phyloP scores from a whole-genome alignment of 2,888 invertebrate genomes.

The Scaptomyza reducta region DNA sequence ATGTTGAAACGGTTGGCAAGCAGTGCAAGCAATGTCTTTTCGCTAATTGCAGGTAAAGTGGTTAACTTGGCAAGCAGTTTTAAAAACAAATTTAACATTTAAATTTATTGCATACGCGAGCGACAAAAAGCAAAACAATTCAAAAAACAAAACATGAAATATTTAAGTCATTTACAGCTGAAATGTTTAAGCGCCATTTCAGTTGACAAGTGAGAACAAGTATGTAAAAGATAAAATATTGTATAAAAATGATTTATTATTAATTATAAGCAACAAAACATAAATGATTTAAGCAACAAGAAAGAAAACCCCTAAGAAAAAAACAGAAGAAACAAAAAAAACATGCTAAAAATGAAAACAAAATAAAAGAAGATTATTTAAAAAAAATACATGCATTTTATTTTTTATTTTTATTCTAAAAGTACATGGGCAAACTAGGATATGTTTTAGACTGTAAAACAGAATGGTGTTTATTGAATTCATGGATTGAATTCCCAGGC shows the following conservation, averaged over 20 bases:
- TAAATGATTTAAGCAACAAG: slow-evolving; percentile 66
- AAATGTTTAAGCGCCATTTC: slow-evolving; percentile 56
- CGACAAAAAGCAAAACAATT: slow-evolving; percentile 36
- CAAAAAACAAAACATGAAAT: slow-evolving; percentile 36
- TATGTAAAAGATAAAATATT: slow-evolving; percentile 72
- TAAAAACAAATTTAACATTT: slow-evolving; percentile 67
- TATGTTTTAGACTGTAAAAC: too few species aligned
- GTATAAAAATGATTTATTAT: slow-evolving; percentile 80
- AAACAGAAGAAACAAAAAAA: slow-evolving; percentile 37
- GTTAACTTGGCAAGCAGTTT: slow-evolving; percentile 73
- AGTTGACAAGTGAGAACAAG: slow-evolving; percentile 62
- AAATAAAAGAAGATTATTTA: slow-evolving; percentile 76
- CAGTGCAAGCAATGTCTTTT: slow-evolving; percentile 70
- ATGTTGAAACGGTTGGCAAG: slow-evolving; percentile 40
- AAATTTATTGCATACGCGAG: slow-evolving; percentile 56
- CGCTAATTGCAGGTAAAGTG: slow-evolving; percentile 69
- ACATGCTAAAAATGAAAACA: slow-evolving; percentile 68
- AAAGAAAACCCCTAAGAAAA: slow-evolving; percentile 58
- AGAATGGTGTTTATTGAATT: too few species aligned
- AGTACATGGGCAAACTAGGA: too few species aligned
- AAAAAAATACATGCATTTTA: slow-evolving; percentile 35
- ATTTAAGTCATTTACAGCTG: slow-evolving; percentile 67
- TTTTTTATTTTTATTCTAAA: too few species aligned
- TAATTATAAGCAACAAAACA: slow-evolving; percentile 66
- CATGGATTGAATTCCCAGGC: too few species aligned